Conservation (phyloP, 2,113 vertebrate species). For the Scolopax mira region DNA sequence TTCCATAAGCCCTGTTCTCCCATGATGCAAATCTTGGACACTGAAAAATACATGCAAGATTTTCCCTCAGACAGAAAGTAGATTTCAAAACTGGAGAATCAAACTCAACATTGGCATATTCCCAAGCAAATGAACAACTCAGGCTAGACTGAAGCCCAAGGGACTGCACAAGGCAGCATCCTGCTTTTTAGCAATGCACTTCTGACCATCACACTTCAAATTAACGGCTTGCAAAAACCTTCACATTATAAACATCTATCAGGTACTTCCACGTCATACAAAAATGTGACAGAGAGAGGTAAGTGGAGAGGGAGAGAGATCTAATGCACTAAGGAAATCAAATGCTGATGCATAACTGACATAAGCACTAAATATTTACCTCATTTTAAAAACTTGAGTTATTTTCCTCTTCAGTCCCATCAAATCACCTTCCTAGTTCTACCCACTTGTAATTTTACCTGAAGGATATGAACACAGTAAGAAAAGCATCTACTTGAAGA, state of each 20-base stretch:
- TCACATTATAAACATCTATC: neutral
- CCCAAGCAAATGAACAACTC: neutral
- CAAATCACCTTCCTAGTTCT: constrained; percentile 32
- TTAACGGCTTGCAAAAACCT: neutral
- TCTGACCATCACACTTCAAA: neutral
- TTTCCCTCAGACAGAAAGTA: neutral
- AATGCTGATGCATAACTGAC: neutral
- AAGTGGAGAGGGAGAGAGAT: neutral
- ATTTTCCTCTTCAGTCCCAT: constrained; percentile 13
- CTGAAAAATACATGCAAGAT: neutral
- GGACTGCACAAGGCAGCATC: neutral
- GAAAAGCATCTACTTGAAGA: constrained; percentile 1
- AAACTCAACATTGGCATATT: neutral
- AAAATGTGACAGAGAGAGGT: neutral
- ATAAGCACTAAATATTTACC: constrained; percentile 13
- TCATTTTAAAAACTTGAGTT: neutral
- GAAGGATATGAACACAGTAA: neutral
- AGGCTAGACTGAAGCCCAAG: neutral
- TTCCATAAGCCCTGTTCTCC: neutral
- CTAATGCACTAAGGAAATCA: neutral
- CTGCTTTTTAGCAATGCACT: neutral
- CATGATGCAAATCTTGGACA: neutral
- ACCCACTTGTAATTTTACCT: neutral
- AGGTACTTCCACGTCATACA: neutral
- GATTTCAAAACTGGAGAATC: neutral